Base-by-base conservation (phyloP, 2,888 invertebrate genomes). In the Caenorhabditis afra region DNA sequence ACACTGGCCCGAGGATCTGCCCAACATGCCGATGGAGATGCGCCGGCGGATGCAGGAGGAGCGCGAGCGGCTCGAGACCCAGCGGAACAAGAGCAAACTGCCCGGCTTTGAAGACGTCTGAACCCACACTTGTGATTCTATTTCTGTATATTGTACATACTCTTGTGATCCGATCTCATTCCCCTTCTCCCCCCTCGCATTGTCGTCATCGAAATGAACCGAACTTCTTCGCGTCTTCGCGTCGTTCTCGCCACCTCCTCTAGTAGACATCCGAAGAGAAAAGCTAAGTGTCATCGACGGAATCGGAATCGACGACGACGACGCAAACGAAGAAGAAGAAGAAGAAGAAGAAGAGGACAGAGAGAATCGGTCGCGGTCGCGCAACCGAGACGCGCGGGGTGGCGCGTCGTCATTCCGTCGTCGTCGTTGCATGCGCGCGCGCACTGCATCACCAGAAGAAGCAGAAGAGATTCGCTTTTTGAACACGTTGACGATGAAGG, bases 21-120 rank as follows among this genome's bases (percentile, higher is more conserved):
- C 83, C 16, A 76, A 79, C 35, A 50, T 83, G 57, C 79, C 81
- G 20, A 61, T 68, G 58, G 77, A 71, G 47, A 83, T 83, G 83
- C n/a, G 83, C 23, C 37, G 59, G 37, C 35, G 74, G 49, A 62
- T 81, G 73, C 67, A 68, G n/a, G 74, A 78, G 49, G 78, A 78
- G 23, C 29, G 81, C 8, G 80, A 80, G 37, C 22, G 16, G 16
- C 11, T 55, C 35, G 79, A 74, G 55, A 70, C 18, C 10, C 59
- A 70, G 45, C 45, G 53, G 44, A 79, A 79, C 70, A 58, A 50
- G 55, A 73, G 53, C 47, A 78, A 71, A 39, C 14, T 78, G 23
- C 59, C 61, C 18, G 65, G 65, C 14, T 71, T 71, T n/a, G 71
- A 71, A 18, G 57, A 78, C 41, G 49, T 66, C n/a, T 76, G 10